These are phyloP conservation scores for Porites lobata DNA, from an alignment of 92 coral and sea anemone species.

Conservation along the genomic window DNA sequence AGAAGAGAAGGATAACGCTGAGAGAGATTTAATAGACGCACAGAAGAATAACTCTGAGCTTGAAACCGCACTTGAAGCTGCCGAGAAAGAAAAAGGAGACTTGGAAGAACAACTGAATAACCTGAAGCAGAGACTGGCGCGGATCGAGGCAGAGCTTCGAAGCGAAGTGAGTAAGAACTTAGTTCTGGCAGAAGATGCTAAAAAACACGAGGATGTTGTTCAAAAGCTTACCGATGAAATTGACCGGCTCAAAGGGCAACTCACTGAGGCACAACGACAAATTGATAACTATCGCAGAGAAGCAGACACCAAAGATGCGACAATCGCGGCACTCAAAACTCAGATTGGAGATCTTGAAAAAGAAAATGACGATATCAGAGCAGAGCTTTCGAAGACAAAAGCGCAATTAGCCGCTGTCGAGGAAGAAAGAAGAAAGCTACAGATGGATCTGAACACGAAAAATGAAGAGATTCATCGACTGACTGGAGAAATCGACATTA, in stretches of 20 bases:
- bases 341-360: conserved; percentile 82
- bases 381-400: conserved; percentile 87
- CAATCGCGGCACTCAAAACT: conserved; percentile 82
- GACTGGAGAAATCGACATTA: conserved; percentile 75
- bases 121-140: conserved; percentile 79
- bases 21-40: conserved; percentile 82
- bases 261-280: conserved; percentile 87
- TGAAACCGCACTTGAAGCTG: conserved; percentile 83
- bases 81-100: conserved; percentile 90
- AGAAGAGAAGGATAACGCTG: conserved; percentile 83
- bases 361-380: conserved; percentile 88
- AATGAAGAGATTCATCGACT: conserved; percentile 91
- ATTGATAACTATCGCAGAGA: conserved; percentile 83
- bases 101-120: conserved; percentile 88
- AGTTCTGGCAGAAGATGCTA: conserved; percentile 87
- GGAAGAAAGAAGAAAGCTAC: conserved; percentile 84
- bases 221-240: conserved; percentile 88
- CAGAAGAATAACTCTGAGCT: conserved; percentile 87
- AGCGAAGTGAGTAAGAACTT: conserved; percentile 82
- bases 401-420: conserved; percentile 84
- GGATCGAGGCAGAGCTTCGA: conserved; percentile 88
- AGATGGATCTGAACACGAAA: conserved; percentile 75
- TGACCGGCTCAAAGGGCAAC: conserved; percentile 82
- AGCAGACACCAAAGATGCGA: conserved; percentile 84
- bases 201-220: conserved; percentile 75